phyloP scores from a whole-genome alignment of 2,888 invertebrate genomes.

The Epistrophe eligans region DNA sequence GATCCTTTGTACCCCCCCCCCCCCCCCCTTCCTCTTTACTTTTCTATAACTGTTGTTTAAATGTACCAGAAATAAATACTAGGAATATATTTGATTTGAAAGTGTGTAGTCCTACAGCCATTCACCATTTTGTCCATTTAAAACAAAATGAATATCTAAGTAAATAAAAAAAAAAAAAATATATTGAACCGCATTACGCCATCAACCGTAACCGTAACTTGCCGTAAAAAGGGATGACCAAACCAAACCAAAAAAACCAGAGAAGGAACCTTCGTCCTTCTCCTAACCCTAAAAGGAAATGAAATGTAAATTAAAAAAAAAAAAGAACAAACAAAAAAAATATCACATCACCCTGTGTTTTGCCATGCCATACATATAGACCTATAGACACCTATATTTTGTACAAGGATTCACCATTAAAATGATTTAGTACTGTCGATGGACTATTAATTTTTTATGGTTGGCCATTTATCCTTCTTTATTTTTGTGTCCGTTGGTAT shows the following conservation, averaged over 20 bases:
- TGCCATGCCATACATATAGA: slow-evolving; percentile 26
- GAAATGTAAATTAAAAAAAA: slow-evolving; percentile 43
- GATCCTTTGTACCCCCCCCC: background rate
- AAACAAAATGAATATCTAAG: background rate
- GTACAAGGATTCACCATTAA: slow-evolving; percentile 78
- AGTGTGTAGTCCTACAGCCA: background rate
- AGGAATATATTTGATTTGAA: background rate
- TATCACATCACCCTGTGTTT: slow-evolving; percentile 19
- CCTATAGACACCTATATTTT: slow-evolving; percentile 6
- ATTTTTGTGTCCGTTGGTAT: slow-evolving; percentile 74
- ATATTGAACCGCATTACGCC: slow-evolving; percentile 52
- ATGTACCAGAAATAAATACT: slow-evolving; percentile 23
- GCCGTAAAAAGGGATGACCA: slow-evolving; percentile 56
- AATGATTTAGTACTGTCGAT: slow-evolving; percentile 78
- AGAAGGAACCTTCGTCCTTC: slow-evolving; percentile 6
- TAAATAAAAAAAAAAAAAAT: background rate
- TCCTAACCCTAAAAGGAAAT: slow-evolving; percentile 40
- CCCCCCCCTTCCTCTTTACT: too few relatives aligned
- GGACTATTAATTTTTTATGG: slow-evolving; percentile 78
- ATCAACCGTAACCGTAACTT: slow-evolving; percentile 58
- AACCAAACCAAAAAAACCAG: background rate
- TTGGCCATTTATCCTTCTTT: slow-evolving; percentile 75
- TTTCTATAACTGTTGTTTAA: slow-evolving; percentile 1
- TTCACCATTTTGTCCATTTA: slow-evolving; percentile 21
- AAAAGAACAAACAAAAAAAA: background rate